Conservation (phyloP, 2,113 vertebrate genomes). For the Caretta caretta region DNA sequence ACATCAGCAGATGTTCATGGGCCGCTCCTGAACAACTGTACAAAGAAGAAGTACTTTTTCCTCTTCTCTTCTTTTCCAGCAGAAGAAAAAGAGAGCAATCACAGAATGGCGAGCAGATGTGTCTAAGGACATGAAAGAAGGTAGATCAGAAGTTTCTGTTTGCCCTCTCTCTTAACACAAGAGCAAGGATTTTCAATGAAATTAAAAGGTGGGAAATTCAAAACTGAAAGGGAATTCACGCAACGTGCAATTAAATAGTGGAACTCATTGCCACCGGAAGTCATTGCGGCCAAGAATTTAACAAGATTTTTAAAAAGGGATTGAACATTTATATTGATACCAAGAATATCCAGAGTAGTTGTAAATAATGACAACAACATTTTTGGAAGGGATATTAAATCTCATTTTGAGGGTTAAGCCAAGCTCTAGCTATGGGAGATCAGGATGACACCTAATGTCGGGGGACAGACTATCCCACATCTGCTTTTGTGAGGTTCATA, state of each 20-base stretch:
- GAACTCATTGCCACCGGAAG: neutral
- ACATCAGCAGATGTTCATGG: neutral
- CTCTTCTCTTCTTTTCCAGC: neutral
- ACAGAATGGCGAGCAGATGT: neutral
- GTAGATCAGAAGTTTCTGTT: neutral
- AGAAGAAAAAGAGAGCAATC: neutral
- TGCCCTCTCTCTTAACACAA: neutral
- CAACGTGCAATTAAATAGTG: neutral
- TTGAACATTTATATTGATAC: neutral
- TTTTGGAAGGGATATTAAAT: neutral
- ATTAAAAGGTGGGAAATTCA: neutral
- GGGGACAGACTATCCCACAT: constrained; percentile 45
- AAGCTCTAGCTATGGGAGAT: neutral
- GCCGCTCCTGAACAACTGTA: neutral
- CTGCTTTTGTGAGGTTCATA: constrained; percentile 41
- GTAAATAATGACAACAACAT: neutral
- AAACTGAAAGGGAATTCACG: neutral
- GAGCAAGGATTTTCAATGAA: fast-evolving
- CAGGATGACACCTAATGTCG: constrained; percentile 35
- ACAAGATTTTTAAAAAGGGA: fast-evolving
- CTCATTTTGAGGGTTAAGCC: neutral
- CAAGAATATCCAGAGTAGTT: neutral
- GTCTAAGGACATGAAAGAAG: neutral
- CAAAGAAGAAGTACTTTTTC: no score
- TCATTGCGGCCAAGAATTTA: neutral